A percentile compares a stretch with the other conserved stretches of the same genome.
These are phyloP conservation scores for Lepisosteus oculatus DNA, from an alignment of 2,113 vertebrate genomes.

Conservation along the genomic window DNA sequence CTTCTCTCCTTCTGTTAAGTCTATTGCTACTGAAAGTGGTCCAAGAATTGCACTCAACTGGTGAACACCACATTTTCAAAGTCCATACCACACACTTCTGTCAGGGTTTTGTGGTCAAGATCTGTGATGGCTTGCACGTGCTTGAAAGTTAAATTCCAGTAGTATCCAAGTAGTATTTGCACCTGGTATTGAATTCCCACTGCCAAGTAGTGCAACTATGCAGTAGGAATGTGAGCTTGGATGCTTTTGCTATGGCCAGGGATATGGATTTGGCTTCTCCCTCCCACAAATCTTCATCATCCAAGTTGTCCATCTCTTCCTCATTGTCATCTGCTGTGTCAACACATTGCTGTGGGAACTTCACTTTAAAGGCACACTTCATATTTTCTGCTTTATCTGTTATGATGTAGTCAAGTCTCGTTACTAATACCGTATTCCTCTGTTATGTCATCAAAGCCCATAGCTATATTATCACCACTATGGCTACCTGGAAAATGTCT, in stretches of 20 bases:
- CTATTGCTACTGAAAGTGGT: slow-evolving; percentile 26
- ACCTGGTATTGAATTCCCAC: slow-evolving; percentile 16
- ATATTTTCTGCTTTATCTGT: neutral
- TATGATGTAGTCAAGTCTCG: neutral
- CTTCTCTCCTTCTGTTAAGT: slow-evolving; percentile 23
- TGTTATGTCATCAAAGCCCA: neutral
- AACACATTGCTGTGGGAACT: too few species aligned
- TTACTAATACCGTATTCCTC: neutral
- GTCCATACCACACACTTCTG: too few species aligned
- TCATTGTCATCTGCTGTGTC: too few species aligned
- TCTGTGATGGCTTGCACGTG: slow-evolving; percentile 12
- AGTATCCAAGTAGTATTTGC: neutral
- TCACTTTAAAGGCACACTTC: neutral
- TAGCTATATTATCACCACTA: neutral
- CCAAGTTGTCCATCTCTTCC: neutral
- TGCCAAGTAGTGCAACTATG: slow-evolving; percentile 21
- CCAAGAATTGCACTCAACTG: slow-evolving; percentile 14
- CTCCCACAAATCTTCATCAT: neutral
- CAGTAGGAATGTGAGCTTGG: slow-evolving; percentile 20
- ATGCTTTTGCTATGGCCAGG: slow-evolving; percentile 11
- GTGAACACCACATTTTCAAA: slow-evolving; percentile 1
- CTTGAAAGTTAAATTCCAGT: slow-evolving; percentile 19
- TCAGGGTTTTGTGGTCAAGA: slow-evolving; percentile 13
- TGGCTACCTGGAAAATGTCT: neutral
- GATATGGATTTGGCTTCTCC: neutral